phyloP scores from a whole-genome alignment of 2,888 invertebrate genomes.

The Harpalus rubripes region DNA sequence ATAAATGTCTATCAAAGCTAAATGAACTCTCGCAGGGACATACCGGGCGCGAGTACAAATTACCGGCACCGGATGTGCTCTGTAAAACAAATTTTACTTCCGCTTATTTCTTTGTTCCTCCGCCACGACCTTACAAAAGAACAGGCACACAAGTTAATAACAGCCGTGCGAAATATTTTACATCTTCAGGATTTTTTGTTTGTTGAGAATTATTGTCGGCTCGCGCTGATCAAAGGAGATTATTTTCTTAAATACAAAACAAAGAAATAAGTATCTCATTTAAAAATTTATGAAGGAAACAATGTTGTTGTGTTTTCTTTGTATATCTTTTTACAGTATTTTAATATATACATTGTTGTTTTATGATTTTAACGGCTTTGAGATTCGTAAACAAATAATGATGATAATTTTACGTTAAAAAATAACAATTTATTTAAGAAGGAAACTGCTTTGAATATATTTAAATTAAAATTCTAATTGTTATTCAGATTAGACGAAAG shows the following conservation, averaged over 20 bases:
- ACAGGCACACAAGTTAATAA: neutral
- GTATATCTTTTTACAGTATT: too few relatives aligned
- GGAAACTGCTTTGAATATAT: neutral
- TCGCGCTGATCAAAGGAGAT: neutral
- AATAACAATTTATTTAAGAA: neutral
- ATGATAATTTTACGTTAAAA: too few relatives aligned
- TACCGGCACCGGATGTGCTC: constrained; percentile 44
- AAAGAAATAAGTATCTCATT: neutral
- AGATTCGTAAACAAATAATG: too few relatives aligned
- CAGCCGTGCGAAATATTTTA: constrained; percentile 19
- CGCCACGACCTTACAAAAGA: constrained; percentile 30
- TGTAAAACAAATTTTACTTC: constrained; percentile 45
- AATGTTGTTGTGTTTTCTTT: neutral
- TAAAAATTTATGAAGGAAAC: neutral
- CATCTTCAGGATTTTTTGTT: constrained; percentile 16
- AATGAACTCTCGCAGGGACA: constrained; percentile 10
- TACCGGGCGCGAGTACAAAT: neutral
- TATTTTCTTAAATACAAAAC: neutral
- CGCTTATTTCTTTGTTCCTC: constrained; percentile 42
- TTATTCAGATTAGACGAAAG: too few relatives aligned
- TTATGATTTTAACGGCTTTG: too few relatives aligned
- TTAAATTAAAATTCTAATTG: neutral
- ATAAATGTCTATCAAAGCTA: constrained; percentile 39
- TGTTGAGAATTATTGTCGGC: neutral
- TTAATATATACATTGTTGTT: too few relatives aligned